Conservation (phyloP, 35 echinoderm and acorn worm species). For the Acanthaster planci region DNA sequence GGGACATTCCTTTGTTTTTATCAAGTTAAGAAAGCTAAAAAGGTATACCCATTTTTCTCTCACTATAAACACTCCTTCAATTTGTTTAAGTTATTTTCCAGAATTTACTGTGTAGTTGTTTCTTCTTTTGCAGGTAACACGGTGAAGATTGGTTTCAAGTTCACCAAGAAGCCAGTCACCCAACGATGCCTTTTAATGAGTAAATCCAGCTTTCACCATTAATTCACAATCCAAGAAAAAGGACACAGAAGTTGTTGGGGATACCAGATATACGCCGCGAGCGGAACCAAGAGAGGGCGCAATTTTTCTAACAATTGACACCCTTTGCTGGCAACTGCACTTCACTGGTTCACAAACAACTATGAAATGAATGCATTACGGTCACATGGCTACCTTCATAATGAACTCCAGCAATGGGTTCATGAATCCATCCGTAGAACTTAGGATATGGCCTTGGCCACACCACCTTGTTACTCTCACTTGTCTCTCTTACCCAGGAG, state of each 20-base stretch:
- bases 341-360: no score
- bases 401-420: no score
- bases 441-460: background rate
- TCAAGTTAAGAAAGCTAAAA: background rate
- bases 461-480: background rate
- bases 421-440: background rate
- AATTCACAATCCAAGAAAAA: no score
- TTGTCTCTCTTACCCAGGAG: background rate
- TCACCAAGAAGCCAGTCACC: background rate
- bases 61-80: background rate
- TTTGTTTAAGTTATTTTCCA: background rate
- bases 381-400: no score
- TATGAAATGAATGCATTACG: no score
- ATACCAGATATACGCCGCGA: no score
- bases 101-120: background rate
- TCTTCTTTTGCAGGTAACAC: background rate
- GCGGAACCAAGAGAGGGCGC: no score
- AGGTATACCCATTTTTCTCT: background rate
- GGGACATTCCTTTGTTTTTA: background rate
- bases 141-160: slow-evolving; percentile 18
- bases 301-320: no score
- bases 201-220: no score
- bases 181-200: slow-evolving; percentile 16
- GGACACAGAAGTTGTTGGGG: no score
- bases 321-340: no score